phyloP scores from a whole-genome alignment of 35 echinoderm and acorn worm genomes.

The Lytechinus variegatus region DNA sequence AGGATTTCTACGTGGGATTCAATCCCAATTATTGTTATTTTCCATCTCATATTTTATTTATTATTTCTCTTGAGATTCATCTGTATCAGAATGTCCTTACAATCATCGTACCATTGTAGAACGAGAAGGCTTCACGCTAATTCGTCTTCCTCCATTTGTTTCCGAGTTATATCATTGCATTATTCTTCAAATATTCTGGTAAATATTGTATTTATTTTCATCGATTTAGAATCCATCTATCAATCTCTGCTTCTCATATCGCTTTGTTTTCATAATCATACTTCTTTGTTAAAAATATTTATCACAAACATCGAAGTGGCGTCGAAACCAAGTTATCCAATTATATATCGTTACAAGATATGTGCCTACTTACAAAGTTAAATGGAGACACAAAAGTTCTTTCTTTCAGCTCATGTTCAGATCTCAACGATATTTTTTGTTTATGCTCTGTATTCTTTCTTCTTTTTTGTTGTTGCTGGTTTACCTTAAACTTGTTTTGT shows the following conservation, averaged over 20 bases:
- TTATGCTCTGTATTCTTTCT: no score
- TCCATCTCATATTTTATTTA: neutral
- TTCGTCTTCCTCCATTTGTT: neutral
- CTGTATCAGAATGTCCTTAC: neutral
- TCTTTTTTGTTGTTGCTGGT: no score
- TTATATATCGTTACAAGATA: no score
- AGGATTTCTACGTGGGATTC: neutral
- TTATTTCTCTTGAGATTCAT: neutral
- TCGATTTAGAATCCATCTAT: neutral
- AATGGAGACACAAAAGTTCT: no score
- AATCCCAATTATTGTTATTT: neutral
- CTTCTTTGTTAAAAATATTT: neutral
- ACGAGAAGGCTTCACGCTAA: neutral
- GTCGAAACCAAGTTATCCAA: no score
- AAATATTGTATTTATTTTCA: neutral
- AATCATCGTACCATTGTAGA: neutral
- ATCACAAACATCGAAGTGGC: neutral
- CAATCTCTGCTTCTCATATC: no score
- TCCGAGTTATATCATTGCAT: neutral
- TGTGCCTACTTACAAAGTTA: no score
- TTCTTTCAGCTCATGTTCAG: no score
- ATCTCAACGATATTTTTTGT: no score
- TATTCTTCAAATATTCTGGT: slow-evolving; percentile 20
- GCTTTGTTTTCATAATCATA: neutral
- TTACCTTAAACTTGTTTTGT: no score